Evolutionary conservation across 2,888 invertebrate genomes (phyloP).

Genomic region (Caenorhabditis virilis): DNA sequence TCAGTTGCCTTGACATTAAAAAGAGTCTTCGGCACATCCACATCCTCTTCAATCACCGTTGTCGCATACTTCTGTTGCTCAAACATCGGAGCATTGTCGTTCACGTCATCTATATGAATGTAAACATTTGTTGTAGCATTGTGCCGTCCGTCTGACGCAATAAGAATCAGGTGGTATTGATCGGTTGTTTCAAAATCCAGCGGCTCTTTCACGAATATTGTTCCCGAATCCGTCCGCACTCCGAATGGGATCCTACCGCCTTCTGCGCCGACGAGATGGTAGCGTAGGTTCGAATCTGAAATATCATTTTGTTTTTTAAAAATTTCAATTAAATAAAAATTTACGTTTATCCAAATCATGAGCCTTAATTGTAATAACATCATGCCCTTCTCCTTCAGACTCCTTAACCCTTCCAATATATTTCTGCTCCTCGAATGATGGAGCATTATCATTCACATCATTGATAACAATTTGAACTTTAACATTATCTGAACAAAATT

Average conservation of each 20-base stretch:
- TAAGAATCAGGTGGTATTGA: conserved; percentile 81
- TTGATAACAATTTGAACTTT: conserved; percentile 94
- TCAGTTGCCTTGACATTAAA: conserved; percentile 63
- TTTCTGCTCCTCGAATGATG: conserved; percentile 80
- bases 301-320: neutral
- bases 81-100: conserved; percentile 70
- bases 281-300: conserved; percentile 64
- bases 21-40: conserved; percentile 56
- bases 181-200: conserved; percentile 62
- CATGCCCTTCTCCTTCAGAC: conserved; percentile 45
- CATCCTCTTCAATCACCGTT: conserved; percentile 63
- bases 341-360: conserved; percentile 64
- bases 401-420: conserved; percentile 53
- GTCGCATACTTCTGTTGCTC: conserved; percentile 57
- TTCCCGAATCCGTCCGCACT: conserved; percentile 62
- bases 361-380: conserved; percentile 56
- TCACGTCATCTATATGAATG: conserved; percentile 70
- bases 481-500: conserved; percentile 73
- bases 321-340: conserved; percentile 3
- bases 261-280: conserved; percentile 54
- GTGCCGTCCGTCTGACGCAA: conserved; percentile 77
- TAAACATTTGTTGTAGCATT: conserved; percentile 83
- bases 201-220: conserved; percentile 64
- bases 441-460: conserved; percentile 97
- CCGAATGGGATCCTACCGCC: conserved; percentile 61